phyloP scores from a whole-genome alignment of 2,113 vertebrate species.

The Sciurus niger region DNA sequence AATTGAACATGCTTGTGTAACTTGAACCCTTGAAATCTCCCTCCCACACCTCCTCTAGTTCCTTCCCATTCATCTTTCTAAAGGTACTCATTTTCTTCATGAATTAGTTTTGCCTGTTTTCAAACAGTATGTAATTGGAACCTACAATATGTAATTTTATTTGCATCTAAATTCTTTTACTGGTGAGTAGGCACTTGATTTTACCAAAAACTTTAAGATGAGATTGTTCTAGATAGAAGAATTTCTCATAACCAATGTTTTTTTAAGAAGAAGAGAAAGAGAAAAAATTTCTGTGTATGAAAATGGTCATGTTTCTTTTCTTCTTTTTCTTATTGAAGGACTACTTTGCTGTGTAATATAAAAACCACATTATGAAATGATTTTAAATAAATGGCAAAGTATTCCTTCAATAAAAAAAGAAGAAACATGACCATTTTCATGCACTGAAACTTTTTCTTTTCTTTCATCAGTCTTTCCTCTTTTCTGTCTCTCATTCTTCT shows the following conservation, averaged over 20 bases:
- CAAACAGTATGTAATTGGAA: not conserved
- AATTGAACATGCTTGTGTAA: not conserved
- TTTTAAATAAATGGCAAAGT: slow-evolving; percentile 26
- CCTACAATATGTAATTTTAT: not conserved
- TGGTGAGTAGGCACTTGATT: not conserved
- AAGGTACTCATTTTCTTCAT: not conserved
- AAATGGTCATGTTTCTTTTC: not conserved
- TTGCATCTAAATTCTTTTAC: not conserved
- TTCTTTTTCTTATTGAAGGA: slow-evolving; percentile 20
- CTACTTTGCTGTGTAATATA: slow-evolving; percentile 2
- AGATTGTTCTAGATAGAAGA: not conserved
- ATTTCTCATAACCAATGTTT: slow-evolving; percentile 2
- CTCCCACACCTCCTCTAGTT: not conserved
- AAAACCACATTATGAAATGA: not conserved
- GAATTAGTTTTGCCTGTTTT: not conserved
- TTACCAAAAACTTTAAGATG: slow-evolving; percentile 36
- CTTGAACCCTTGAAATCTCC: not conserved
- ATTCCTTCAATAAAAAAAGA: slow-evolving; percentile 5
- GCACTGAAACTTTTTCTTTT: not conserved
- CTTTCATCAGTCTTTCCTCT: not conserved
- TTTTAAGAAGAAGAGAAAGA: not conserved
- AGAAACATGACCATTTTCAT: not conserved
- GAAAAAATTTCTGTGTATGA: not conserved
- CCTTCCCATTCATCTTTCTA: not conserved
- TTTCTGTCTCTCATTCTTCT: not conserved